These are phyloP conservation scores for Plagiodera versicolora DNA, from an alignment of 2,888 invertebrate genomes.

Conservation along the genomic window DNA sequence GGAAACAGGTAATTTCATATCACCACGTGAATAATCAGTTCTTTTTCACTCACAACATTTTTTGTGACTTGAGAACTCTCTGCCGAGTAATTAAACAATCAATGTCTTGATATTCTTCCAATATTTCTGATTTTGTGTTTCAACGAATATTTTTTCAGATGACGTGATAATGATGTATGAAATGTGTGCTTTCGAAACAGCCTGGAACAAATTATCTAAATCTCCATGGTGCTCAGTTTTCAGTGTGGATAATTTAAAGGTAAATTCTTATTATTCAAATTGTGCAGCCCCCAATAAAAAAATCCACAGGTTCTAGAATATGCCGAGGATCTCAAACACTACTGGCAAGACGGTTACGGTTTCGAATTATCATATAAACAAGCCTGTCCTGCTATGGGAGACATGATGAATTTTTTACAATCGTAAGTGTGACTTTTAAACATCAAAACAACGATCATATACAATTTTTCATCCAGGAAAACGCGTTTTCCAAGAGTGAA, in stretches of 20 bases:
- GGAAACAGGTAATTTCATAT: constrained; percentile 12
- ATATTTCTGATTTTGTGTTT: constrained; percentile 19
- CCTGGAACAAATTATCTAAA: constrained; percentile 65
- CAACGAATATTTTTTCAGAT: constrained; percentile 56
- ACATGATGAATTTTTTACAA: constrained; percentile 68
- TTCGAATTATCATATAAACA: constrained; percentile 70
- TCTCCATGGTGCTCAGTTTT: constrained; percentile 84
- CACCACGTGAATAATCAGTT: too few relatives aligned
- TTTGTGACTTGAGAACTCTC: too few relatives aligned
- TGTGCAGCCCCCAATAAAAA: neutral
- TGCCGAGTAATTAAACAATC: too few relatives aligned
- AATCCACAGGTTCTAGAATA: constrained; percentile 69
- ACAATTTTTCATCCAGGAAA: constrained; percentile 39
- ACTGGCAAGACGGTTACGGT: constrained; percentile 83
- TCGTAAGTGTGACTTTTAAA: constrained; percentile 60
- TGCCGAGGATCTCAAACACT: constrained; percentile 75
- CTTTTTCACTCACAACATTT: too few relatives aligned
- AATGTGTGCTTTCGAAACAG: constrained; percentile 79
- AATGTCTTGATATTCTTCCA: neutral
- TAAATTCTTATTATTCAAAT: too few relatives aligned
- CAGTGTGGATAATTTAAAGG: constrained; percentile 62
- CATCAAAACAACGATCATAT: too few relatives aligned
- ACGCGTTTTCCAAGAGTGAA: constrained; percentile 51
- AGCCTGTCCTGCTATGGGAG: constrained; percentile 73
- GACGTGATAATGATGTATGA: constrained; percentile 68